These are phyloP conservation scores for Vollenhovia emeryi DNA, from an alignment of 1,140 invertebrate species.

Conservation along the genomic window DNA sequence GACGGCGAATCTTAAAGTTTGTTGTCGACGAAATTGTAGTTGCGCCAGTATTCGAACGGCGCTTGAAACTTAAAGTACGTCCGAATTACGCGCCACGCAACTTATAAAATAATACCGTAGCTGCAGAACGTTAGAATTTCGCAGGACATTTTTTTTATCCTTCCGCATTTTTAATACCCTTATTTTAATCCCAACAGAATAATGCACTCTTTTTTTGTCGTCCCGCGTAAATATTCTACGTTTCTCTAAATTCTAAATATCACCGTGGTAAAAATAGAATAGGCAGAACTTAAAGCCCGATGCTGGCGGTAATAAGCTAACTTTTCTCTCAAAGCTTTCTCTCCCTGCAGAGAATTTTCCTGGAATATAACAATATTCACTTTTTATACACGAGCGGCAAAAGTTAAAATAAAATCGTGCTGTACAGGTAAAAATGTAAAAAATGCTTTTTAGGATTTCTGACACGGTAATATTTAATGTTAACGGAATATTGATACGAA, in stretches of 20 bases:
- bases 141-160: neutral
- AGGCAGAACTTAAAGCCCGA: neutral
- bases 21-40: neutral
- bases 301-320: constrained; percentile 4
- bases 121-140: neutral
- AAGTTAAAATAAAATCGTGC: neutral
- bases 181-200: neutral
- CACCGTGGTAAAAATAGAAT: neutral
- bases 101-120: neutral
- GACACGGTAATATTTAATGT: neutral
- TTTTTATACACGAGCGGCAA: neutral
- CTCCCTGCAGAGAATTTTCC: neutral
- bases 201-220: neutral
- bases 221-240: neutral
- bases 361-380: neutral
- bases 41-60: neutral
- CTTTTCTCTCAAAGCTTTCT: neutral
- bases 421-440: neutral
- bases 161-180: neutral
- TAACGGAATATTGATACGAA: neutral
- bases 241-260: constrained; percentile 8
- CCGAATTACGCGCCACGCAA: neutral
- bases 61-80: neutral
- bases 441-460: neutral
- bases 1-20: constrained; percentile 1